Evolutionary conservation across 2,888 invertebrate genomes (phyloP).

Genomic region (Pelosia muscerda): DNA sequence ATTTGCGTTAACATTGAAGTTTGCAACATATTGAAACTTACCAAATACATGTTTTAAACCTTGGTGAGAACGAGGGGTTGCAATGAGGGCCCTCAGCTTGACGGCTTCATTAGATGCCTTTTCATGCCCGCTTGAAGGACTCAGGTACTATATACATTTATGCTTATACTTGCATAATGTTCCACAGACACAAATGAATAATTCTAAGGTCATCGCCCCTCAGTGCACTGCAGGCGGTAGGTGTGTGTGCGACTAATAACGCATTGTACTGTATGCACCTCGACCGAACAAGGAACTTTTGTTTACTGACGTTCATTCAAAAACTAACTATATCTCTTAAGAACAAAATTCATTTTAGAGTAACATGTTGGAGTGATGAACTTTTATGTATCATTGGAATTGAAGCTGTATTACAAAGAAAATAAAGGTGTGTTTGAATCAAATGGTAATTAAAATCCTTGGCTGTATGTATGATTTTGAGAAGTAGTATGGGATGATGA

Average conservation of each 20-base stretch:
- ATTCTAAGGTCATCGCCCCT: constrained; percentile 36
- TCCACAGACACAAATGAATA: constrained; percentile 1
- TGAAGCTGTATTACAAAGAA: not conserved
- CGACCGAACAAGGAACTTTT: constrained; percentile 22
- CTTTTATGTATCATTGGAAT: not conserved
- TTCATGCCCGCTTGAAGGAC: too few species aligned
- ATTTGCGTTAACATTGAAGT: too few species aligned
- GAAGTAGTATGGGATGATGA: not conserved
- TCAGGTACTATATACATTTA: too few species aligned
- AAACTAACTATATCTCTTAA: not conserved
- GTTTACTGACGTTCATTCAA: constrained; percentile 3
- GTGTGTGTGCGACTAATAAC: constrained; percentile 47
- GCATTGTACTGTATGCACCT: constrained; percentile 56
- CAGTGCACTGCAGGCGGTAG: constrained; percentile 23
- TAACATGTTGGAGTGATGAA: not conserved
- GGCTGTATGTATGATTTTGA: constrained; percentile 9
- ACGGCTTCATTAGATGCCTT: too few species aligned
- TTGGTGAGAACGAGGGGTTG: too few species aligned
- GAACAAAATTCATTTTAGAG: not conserved
- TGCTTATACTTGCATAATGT: not conserved
- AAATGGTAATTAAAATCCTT: not conserved
- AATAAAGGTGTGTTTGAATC: not conserved
- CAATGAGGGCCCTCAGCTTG: too few species aligned
- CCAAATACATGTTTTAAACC: too few species aligned
- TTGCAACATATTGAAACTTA: too few species aligned